Base-by-base conservation (phyloP, 2,888 invertebrate genomes). In the Antitype chi region DNA sequence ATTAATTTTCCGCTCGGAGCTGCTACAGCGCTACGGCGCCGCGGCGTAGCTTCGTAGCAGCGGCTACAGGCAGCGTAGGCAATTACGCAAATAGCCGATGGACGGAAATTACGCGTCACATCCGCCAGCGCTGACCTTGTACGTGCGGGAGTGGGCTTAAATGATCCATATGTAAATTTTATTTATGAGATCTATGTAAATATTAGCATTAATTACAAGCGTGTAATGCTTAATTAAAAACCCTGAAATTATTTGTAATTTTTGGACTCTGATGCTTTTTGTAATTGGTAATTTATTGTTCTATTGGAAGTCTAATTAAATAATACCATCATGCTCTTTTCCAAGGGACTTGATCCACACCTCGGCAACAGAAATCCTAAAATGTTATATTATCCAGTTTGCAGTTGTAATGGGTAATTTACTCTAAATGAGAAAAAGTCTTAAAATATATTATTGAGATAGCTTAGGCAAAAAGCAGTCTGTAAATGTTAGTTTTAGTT, bases 51-150 rank as follows among this genome's bases (percentile, higher is more conserved):
- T 1, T 7, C 85, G 85, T 88, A 86, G 85, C 75, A 47, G 32
- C 32, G 11, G 66, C 80, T 86, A 87, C 86, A n/a, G n/a, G n/a
- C n/a, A 80, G 63, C 81, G 86, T 87, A 87, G 82, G 80, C 86
- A 79, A 87, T 84, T 85, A 80, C 74, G 74, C 66, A 79, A 85
- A 82, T 84, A 69, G 70, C 78, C 68, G 81, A 76, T 79, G 70
- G 80, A 72, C 78, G 85, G 88, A 85, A 86, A 87, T 86, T 81
- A 74, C 80, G 72, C 80, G 79, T 87, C 78, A 82, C 43, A 72
- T 84, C 85, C 83, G 79, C 55, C 23, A 52, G 71, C 60, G 62
- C 59, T 77, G 81, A 85, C 85, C 83, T 85, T 75, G 79, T 82
- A 15, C 52, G 62, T n/a, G 43, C 57, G 17, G 55, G 74, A 52